Percentiles rank a stretch among this genome's conserved stretches.
phyloP scores from a whole-genome alignment of 2,113 vertebrate species.

The Strigops habroptila region DNA sequence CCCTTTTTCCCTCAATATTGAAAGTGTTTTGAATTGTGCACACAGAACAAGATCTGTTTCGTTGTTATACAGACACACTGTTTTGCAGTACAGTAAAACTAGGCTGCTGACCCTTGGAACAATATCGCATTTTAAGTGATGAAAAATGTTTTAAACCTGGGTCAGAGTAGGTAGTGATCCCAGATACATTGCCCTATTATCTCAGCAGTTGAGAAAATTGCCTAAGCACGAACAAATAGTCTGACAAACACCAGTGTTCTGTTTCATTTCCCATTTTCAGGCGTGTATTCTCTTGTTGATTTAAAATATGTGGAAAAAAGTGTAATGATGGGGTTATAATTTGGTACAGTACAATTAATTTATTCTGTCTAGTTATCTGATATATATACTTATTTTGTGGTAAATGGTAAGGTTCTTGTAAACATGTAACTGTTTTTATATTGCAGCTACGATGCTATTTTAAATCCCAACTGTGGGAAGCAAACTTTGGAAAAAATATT shows the following conservation, averaged over 20 bases:
- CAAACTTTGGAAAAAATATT: constrained; percentile 15
- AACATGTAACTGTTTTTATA: neutral
- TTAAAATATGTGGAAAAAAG: neutral
- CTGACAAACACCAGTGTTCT: neutral
- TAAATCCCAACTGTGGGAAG: constrained; percentile 49
- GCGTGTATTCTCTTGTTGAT: neutral
- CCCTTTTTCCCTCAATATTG: neutral
- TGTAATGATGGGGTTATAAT: neutral
- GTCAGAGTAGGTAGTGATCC: neutral
- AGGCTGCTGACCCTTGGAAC: neutral
- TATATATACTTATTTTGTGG: neutral
- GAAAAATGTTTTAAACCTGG: neutral
- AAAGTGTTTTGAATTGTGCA: neutral
- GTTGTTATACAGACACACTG: neutral
- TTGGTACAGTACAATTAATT: neutral
- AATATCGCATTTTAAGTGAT: neutral
- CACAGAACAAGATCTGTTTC: fast-evolving
- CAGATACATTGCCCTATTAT: fast-evolving
- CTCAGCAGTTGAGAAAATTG: neutral
- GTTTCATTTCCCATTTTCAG: neutral
- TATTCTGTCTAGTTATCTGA: neutral
- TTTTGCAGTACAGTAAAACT: neutral
- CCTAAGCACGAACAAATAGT: neutral
- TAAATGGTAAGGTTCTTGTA: neutral
- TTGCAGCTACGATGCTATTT: neutral